These are phyloP conservation scores for Mus musculus DNA, from an alignment of 2,113 vertebrate genomes.

Conservation along the genomic window DNA sequence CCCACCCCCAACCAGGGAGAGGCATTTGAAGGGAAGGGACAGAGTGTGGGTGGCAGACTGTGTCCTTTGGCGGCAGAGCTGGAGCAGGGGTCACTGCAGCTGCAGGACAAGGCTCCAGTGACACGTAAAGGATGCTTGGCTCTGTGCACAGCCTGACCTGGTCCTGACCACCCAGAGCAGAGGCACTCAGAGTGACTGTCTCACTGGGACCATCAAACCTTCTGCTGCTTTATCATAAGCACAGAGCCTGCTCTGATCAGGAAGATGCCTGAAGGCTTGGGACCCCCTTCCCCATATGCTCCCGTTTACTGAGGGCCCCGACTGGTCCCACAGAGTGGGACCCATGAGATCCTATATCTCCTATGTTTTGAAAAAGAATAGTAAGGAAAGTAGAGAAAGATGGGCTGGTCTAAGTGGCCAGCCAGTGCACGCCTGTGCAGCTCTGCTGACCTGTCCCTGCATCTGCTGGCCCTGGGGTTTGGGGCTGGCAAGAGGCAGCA, in stretches of 20 bases:
- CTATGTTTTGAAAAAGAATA: not conserved
- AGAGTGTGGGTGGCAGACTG: not conserved
- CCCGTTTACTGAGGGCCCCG: not conserved
- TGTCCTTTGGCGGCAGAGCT: not conserved
- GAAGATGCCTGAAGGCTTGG: not conserved
- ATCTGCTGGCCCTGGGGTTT: not conserved
- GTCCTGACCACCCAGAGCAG: not conserved
- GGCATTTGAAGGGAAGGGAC: not conserved
- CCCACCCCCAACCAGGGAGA: not conserved
- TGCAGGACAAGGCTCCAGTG: not conserved
- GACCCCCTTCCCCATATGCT: not conserved
- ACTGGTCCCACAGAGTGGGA: not conserved
- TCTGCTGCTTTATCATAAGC: fast-evolving
- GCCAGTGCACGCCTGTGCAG: not conserved
- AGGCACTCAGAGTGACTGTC: too few species aligned
- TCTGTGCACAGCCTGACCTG: not conserved
- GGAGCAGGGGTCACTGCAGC: not conserved
- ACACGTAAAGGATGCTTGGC: not conserved
- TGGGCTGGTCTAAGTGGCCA: not conserved
- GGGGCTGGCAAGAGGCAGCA: not conserved
- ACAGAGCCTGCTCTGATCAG: not conserved
- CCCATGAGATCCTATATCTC: not conserved
- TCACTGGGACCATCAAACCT: not conserved
- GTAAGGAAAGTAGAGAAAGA: not conserved
- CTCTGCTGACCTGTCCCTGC: not conserved